Percentiles rank a stretch among this genome's conserved stretches.
phyloP scores from a whole-genome alignment of 2,113 vertebrate genomes.

The Electrona antarctica region DNA sequence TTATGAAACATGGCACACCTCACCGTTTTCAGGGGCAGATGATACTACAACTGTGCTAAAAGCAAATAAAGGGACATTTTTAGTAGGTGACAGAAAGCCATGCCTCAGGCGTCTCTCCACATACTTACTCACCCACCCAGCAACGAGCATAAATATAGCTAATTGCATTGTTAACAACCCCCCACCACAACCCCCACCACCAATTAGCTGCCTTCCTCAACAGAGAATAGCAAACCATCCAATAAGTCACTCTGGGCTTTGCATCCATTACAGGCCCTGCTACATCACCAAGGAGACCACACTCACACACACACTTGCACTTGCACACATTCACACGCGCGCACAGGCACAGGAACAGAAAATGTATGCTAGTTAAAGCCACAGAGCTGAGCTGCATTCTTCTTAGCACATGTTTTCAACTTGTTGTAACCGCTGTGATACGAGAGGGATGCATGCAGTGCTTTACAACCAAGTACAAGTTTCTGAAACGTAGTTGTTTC shows the following conservation, averaged over 20 bases:
- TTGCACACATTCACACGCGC: background rate
- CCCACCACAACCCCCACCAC: too few relatives aligned
- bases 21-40: background rate
- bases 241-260: constrained; percentile 55
- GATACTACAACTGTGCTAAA: constrained; percentile 24
- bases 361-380: constrained; percentile 9
- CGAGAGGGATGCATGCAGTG: constrained; percentile 15
- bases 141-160: constrained; percentile 55
- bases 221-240: constrained; percentile 68
- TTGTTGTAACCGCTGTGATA: constrained; percentile 15
- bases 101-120: constrained; percentile 25
- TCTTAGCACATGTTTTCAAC: constrained; percentile 1
- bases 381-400: constrained; percentile 16
- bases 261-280: constrained; percentile 55
- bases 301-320: constrained; percentile 15
- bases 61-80: constrained; percentile 21
- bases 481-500: too few relatives aligned
- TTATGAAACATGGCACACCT: too few relatives aligned
- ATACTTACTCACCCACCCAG: constrained; percentile 24
- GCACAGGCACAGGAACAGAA: too few relatives aligned
- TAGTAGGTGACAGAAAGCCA: constrained; percentile 13
- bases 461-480: background rate
- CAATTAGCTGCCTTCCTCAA: constrained; percentile 21
- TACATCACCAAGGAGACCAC: constrained; percentile 54
- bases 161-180: constrained; percentile 58